phyloP scores from a whole-genome alignment of 2,797 vertebrate species.

The Otolemur crassicaudatus region DNA sequence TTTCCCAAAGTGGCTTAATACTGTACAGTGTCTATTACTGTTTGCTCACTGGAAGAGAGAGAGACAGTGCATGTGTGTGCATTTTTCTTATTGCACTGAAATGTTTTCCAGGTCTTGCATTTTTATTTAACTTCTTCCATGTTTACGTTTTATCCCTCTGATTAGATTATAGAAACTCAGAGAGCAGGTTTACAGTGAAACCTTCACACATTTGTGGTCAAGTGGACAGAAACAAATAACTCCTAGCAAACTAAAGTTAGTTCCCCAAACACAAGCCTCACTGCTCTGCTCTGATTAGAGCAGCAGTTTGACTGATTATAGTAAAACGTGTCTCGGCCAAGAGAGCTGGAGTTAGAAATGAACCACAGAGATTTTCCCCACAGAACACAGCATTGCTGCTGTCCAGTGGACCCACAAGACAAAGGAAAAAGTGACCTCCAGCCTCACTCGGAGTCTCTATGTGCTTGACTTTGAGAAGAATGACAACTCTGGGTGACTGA shows the following conservation, averaged over 20 bases:
- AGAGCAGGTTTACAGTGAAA: not conserved
- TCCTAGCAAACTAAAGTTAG: not conserved
- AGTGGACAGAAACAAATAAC: not conserved
- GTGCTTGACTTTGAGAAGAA: not conserved
- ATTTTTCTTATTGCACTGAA: not conserved
- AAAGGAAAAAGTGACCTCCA: not conserved
- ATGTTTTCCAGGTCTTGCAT: not conserved
- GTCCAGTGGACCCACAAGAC: not conserved
- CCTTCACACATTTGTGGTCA: not conserved
- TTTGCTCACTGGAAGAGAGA: not conserved
- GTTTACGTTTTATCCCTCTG: not conserved
- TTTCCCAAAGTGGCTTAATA: not conserved
- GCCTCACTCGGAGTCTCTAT: not conserved
- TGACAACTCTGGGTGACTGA: not conserved
- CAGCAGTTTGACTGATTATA: not conserved
- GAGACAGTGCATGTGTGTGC: not conserved
- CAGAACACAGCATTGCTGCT: not conserved
- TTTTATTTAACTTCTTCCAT: conserved; percentile 1
- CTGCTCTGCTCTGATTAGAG: conserved; percentile 25
- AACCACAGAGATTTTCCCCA: not conserved
- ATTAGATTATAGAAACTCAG: not conserved
- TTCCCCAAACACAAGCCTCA: not conserved
- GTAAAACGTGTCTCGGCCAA: not conserved
- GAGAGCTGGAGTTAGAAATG: not conserved
- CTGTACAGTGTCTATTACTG: not conserved